A percentile compares a stretch with the other conserved stretches of the same genome.
Conservation (phyloP, 1,140 invertebrate species). For the Dysdera silvatica region DNA sequence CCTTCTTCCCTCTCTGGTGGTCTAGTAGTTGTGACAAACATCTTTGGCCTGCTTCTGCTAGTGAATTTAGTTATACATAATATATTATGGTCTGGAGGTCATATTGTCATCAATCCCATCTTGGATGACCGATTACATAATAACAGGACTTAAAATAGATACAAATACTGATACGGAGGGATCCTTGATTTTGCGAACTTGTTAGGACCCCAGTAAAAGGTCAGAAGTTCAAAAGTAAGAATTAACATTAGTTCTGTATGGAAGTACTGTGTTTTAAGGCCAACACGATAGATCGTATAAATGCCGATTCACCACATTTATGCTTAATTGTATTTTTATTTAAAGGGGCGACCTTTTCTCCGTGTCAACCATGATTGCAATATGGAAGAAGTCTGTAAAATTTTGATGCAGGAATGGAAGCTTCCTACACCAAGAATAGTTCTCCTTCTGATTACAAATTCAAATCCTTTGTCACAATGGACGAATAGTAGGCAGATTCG, state of each 20-base stretch:
- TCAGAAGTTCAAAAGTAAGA: background rate
- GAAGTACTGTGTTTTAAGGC: no score
- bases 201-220: background rate
- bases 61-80: no score
- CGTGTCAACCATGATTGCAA: slow-evolving; percentile 30
- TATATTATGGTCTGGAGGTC: no score
- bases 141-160: no score
- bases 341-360: slow-evolving; percentile 31
- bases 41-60: no score
- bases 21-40: no score
- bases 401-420: slow-evolving; percentile 31
- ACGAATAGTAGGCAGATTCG: slow-evolving; percentile 30
- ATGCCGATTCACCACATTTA: background rate
- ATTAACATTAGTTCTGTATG: background rate
- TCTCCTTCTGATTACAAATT: slow-evolving; percentile 33
- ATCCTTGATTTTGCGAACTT: background rate
- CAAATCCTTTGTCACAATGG: slow-evolving; percentile 26
- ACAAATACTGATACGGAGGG: background rate
- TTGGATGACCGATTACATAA: no score
- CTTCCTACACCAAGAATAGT: slow-evolving; percentile 34
- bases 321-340: background rate
- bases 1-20: no score
- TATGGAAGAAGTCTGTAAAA: slow-evolving; percentile 26
- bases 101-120: no score
- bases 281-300: background rate